phyloP scores from a whole-genome alignment of 2,113 vertebrate species.

The Excalfactoria chinensis region DNA sequence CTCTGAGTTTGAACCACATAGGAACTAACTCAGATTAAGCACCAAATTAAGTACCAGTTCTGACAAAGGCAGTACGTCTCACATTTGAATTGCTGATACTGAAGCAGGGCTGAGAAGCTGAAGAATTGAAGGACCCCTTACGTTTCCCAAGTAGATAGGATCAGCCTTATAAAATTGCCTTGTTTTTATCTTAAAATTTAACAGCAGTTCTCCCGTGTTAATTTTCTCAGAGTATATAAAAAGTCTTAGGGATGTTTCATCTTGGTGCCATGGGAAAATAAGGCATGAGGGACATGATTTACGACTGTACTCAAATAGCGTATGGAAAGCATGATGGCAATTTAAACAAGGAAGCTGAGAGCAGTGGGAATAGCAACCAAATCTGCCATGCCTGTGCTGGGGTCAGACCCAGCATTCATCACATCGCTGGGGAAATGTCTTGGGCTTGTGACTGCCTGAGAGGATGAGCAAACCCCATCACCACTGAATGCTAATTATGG shows the following conservation, averaged over 20 bases:
- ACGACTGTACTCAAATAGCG: neutral
- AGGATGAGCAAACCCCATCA: neutral
- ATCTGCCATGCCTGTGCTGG: fast-evolving
- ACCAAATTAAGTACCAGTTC: neutral
- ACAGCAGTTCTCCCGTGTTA: neutral
- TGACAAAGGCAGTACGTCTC: neutral
- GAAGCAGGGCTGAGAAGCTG: neutral
- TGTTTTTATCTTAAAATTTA: neutral
- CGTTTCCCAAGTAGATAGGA: neutral
- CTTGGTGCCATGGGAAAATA: neutral
- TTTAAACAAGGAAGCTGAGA: neutral
- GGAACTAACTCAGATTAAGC: neutral
- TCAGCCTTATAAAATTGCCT: neutral
- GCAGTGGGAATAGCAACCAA: neutral
- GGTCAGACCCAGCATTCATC: neutral
- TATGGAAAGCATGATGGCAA: neutral
- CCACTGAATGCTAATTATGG: neutral
- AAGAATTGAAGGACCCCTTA: neutral
- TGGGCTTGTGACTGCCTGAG: neutral
- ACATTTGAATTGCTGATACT: neutral
- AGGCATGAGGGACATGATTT: neutral
- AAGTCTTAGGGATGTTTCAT: neutral
- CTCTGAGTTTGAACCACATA: neutral
- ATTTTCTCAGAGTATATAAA: neutral
- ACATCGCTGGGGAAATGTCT: neutral